These are phyloP conservation scores for Stegastes partitus DNA, from an alignment of 2,113 vertebrate genomes.

Conservation along the genomic window DNA sequence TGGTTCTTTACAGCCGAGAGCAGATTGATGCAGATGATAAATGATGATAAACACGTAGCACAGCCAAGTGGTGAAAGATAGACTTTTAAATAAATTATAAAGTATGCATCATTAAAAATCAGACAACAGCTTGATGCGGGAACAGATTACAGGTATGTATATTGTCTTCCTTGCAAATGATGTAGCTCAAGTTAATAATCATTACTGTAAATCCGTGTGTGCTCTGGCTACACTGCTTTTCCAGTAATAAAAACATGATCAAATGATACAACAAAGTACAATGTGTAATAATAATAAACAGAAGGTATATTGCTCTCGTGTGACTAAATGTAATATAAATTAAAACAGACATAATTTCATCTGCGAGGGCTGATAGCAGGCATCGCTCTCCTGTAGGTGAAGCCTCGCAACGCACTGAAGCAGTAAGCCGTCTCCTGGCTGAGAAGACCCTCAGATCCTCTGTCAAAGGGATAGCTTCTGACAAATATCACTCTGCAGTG, in stretches of 20 bases:
- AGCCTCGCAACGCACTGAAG: conserved; percentile 50
- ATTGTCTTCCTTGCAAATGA: conserved; percentile 64
- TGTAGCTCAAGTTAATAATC: conserved; percentile 67
- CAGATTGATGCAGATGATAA: conserved; percentile 77
- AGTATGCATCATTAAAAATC: conserved; percentile 76
- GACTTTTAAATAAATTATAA: conserved; percentile 80
- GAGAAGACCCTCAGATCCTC: conserved; percentile 76
- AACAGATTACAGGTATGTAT: conserved; percentile 67
- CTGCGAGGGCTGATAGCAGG: conserved; percentile 60
- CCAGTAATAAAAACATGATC: conserved; percentile 61
- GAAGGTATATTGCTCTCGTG: conserved; percentile 55
- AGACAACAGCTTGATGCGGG: conserved; percentile 61
- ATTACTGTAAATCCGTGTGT: conserved; percentile 75
- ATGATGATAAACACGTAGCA: conserved; percentile 74
- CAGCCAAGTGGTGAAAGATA: conserved; percentile 66
- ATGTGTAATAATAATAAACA: conserved; percentile 47
- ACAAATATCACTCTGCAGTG: conserved; percentile 80
- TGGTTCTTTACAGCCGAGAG: conserved; percentile 62
- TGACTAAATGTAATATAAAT: conserved; percentile 66
- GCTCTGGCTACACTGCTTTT: conserved; percentile 64
- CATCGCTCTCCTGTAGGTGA: conserved; percentile 58
- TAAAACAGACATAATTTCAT: conserved; percentile 54
- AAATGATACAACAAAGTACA: conserved; percentile 66
- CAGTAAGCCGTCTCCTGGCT: conserved; percentile 46
- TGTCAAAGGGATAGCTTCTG: conserved; percentile 80